Evolutionary conservation across 2,888 invertebrate species (phyloP), one percentile per base, ranked within the genome.

Genomic region (Protula sp.): DNA sequence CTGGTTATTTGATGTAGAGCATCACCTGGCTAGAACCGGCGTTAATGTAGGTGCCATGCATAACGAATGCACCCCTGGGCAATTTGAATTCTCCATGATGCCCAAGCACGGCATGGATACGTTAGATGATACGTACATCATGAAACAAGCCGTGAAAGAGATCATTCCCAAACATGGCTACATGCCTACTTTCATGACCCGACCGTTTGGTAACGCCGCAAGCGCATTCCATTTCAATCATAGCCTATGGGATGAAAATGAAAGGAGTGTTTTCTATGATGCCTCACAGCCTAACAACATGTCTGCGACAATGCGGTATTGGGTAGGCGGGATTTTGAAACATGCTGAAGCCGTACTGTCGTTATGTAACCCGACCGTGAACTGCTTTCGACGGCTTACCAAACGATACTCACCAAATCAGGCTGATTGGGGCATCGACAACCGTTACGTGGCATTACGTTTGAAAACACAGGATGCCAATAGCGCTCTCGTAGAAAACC

Each of bases 161-260:
- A 54, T 66, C 22, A 47, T 47, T 24, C 24, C 27, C 14, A 30
- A 30, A 30, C 27, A 38, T 5, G 60, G 60, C 5, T 30, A 47
- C 5, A 19, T 53, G 38, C 61, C 62, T 4, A 60, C 55, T 9
- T 69, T 70, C 65, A 69, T 69, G 69, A 56, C 61, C 27, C 51
- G 57, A 26, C 57, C 60, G 1, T 30, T 54, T 38, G 24, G 45
- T 14, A 47, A 50, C 1, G 52, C 54, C 1, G 54, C 56, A 4
- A 65, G 61, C 56, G 64, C 59, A 3, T 48, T 60, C 3, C 69
- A 69, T 56, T 62, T 58, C 57, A 69, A 69, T 60, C 62, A 62
- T 30, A 69, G 68, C 9, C 60, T 69, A 26, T 63, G 63, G 64
- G 30, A 53, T 30, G 38, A 14, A 22, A 52, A 45, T 2, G 47